These are phyloP conservation scores for Andrena praecox DNA, from an alignment of 2,888 invertebrate species.

Conservation along the genomic window DNA sequence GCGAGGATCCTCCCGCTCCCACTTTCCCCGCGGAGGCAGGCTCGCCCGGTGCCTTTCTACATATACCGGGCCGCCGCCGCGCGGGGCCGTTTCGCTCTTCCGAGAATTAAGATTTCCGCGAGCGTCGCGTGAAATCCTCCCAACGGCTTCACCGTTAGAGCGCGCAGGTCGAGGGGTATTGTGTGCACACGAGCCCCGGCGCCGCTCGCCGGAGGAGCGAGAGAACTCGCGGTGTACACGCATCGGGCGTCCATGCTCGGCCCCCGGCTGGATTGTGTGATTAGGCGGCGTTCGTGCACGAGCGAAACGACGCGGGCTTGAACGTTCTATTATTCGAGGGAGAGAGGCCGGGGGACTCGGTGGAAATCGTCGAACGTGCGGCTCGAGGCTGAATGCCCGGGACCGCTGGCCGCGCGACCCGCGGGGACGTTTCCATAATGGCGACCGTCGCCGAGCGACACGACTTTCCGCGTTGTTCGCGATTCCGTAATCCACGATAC, in stretches of 20 bases:
- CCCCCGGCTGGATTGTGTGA: constrained; percentile 54
- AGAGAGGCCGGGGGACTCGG: constrained; percentile 27
- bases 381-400: constrained; percentile 1
- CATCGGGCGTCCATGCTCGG: constrained; percentile 46
- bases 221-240: constrained; percentile 64
- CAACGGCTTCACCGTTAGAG: constrained; percentile 71
- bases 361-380: constrained; percentile 50
- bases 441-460: no score
- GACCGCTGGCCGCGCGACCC: background rate
- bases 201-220: constrained; percentile 53
- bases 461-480: background rate
- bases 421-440: no score
- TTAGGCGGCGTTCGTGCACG: constrained; percentile 65
- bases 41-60: constrained; percentile 30
- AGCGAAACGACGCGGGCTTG: constrained; percentile 39
- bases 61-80: constrained; percentile 22
- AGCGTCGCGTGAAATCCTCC: constrained; percentile 66
- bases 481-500: constrained; percentile 30
- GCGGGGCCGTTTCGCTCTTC: constrained; percentile 57
- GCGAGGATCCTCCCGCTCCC: background rate
- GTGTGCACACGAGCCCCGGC: constrained; percentile 58
- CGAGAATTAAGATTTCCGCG: constrained; percentile 74
- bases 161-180: constrained; percentile 60
- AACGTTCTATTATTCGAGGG: constrained; percentile 47
- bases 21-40: background rate